Evolutionary conservation across 2,113 vertebrate species (phyloP).

Genomic region (Spheniscus mendiculus): DNA sequence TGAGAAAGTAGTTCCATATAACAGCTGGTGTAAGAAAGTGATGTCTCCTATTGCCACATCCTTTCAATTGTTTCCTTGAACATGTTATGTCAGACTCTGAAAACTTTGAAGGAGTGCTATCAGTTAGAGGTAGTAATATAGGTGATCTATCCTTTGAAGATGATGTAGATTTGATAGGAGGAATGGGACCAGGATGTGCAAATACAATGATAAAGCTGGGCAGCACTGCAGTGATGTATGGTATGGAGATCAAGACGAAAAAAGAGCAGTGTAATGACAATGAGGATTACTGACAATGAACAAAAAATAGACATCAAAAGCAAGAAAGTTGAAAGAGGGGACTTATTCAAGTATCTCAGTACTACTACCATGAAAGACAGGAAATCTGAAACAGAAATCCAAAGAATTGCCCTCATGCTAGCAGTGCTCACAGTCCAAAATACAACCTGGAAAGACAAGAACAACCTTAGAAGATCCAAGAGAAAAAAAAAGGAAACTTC

Average conservation of each 20-base stretch:
- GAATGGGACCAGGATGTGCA: neutral
- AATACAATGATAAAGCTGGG: neutral
- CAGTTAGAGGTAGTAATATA: neutral
- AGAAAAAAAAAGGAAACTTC: neutral
- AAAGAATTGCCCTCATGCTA: constrained; percentile 46
- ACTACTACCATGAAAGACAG: constrained; percentile 37
- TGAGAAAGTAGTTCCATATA: constrained; percentile 46
- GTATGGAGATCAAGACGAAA: constrained; percentile 41
- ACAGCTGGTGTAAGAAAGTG: constrained; percentile 28
- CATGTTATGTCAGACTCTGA: constrained; percentile 14
- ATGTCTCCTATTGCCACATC: constrained; percentile 20
- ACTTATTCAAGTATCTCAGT: constrained; percentile 39
- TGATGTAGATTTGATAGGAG: constrained; percentile 10
- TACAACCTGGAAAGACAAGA: constrained; percentile 42
- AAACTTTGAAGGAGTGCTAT: constrained; percentile 50
- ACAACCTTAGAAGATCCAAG: constrained; percentile 34
- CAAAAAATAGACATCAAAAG: constrained; percentile 58
- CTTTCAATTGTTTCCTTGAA: constrained; percentile 51
- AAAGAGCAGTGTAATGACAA: constrained; percentile 4
- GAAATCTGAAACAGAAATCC: constrained; percentile 44
- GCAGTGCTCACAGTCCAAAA: neutral
- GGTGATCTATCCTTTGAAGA: constrained; percentile 35
- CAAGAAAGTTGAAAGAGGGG: constrained; percentile 6
- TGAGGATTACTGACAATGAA: constrained; percentile 38
- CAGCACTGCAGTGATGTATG: neutral